phyloP scores from a whole-genome alignment of 2,888 invertebrate species.

The Slavum lentiscoides region DNA sequence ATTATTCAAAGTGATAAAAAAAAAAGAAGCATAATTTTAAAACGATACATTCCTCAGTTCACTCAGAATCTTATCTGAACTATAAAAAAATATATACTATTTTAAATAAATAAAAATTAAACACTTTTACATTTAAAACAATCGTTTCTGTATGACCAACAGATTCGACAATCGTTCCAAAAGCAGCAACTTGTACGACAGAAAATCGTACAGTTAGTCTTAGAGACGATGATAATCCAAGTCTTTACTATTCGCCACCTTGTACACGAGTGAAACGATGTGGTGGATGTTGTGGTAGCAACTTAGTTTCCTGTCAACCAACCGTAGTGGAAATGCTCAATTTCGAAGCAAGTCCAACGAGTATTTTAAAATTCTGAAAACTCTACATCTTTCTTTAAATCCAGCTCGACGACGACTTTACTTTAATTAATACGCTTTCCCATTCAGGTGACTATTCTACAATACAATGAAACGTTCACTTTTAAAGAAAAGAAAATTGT shows the following conservation, averaged over 20 bases:
- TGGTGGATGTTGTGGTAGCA: conserved; percentile 71
- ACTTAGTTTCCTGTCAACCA: conserved; percentile 70
- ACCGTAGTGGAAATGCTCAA: conserved; percentile 63
- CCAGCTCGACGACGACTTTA: no score
- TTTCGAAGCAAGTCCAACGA: conserved; percentile 62
- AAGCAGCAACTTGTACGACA: conserved; percentile 61
- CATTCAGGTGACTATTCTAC: conserved; percentile 60
- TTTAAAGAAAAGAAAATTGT: conserved; percentile 62
- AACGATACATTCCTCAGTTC: background rate
- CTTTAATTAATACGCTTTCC: no score
- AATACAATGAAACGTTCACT: conserved; percentile 59
- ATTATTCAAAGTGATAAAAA: background rate
- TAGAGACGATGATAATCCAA: conserved; percentile 61
- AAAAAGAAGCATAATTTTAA: background rate
- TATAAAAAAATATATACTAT: background rate
- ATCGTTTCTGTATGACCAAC: background rate
- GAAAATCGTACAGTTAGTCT: conserved; percentile 61
- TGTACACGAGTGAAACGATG: conserved; percentile 73
- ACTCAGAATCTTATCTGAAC: background rate
- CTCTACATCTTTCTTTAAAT: no score
- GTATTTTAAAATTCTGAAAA: no score
- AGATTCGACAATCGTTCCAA: conserved; percentile 57
- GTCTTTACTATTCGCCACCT: conserved; percentile 66
- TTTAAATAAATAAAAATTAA: no score
- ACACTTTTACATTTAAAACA: no score